Conservation (phyloP, 35 echinoderm and acorn worm genomes). For the Chiridota heheva region DNA sequence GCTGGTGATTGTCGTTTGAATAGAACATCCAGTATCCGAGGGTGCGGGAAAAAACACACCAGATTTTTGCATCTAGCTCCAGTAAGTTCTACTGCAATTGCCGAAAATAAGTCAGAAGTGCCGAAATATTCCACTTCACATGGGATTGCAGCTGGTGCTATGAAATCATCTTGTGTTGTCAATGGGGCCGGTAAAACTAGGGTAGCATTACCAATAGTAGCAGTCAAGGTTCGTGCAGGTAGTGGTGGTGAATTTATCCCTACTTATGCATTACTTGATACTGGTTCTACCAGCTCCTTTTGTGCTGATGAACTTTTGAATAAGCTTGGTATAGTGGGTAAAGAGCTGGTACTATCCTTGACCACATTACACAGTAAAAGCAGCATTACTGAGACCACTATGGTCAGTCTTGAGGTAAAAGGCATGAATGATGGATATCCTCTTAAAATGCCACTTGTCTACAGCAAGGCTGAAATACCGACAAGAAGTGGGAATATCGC, state of each 20-base stretch:
- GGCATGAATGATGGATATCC: background rate
- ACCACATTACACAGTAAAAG: slow-evolving; percentile 19
- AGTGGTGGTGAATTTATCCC: background rate
- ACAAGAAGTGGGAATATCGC: slow-evolving; percentile 20
- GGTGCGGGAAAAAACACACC: slow-evolving; percentile 36
- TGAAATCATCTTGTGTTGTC: background rate
- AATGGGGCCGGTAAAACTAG: slow-evolving; percentile 24
- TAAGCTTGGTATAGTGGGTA: slow-evolving; percentile 17
- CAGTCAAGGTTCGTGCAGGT: background rate
- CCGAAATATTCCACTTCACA: background rate
- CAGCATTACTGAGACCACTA: slow-evolving; percentile 17
- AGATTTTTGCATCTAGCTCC: slow-evolving; percentile 38
- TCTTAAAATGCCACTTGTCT: slow-evolving; percentile 6
- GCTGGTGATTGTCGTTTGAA: background rate
- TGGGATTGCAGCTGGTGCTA: background rate
- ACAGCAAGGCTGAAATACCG: background rate
- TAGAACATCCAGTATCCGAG: slow-evolving; percentile 4
- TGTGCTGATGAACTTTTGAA: slow-evolving; percentile 4
- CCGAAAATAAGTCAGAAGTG: background rate
- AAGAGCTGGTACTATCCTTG: slow-evolving; percentile 15
- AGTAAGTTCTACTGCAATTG: background rate
- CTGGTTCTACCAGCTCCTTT: slow-evolving; percentile 54
- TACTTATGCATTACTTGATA: slow-evolving; percentile 55
- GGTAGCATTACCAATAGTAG: slow-evolving; percentile 23
- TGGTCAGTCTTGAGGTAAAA: slow-evolving; percentile 19